phyloP scores from a whole-genome alignment of 2,888 invertebrate species.

The Pandemis cinnamomeana region DNA sequence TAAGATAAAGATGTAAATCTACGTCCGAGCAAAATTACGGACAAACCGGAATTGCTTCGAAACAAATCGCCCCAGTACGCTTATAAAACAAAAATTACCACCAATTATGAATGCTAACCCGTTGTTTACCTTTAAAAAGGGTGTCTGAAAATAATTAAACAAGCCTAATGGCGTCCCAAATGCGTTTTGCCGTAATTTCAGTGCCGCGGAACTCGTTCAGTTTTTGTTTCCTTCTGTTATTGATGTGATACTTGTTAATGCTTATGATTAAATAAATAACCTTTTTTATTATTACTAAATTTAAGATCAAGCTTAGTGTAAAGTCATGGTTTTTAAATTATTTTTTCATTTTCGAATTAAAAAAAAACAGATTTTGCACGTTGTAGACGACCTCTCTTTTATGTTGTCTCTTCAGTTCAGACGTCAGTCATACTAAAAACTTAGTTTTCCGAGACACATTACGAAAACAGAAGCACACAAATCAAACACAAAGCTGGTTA shows the following conservation, averaged over 20 bases:
- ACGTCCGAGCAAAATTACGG: neutral
- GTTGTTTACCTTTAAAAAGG: conserved; percentile 28
- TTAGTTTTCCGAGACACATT: no score
- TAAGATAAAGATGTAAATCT: no score
- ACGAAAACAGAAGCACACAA: no score
- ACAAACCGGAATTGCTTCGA: neutral
- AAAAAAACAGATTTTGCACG: no score
- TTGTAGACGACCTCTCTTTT: no score
- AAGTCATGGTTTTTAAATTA: no score
- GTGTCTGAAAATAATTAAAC: conserved; percentile 47
- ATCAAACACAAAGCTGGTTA: no score
- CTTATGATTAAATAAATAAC: neutral
- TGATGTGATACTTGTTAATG: conserved; percentile 19
- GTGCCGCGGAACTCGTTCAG: conserved; percentile 43
- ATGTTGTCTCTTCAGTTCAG: no score
- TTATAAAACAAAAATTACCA: conserved; percentile 44
- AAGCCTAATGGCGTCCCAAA: conserved; percentile 44
- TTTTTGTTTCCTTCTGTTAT: conserved; percentile 40
- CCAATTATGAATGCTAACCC: conserved; percentile 35
- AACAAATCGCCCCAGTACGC: conserved; percentile 29
- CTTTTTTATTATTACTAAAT: neutral
- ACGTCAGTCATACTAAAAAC: no score
- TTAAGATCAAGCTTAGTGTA: no score
- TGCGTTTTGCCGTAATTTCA: conserved; percentile 45
- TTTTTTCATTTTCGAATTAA: no score